Evolutionary conservation across 2,113 vertebrate genomes (phyloP).

Genomic region (Hoplias malabaricus): DNA sequence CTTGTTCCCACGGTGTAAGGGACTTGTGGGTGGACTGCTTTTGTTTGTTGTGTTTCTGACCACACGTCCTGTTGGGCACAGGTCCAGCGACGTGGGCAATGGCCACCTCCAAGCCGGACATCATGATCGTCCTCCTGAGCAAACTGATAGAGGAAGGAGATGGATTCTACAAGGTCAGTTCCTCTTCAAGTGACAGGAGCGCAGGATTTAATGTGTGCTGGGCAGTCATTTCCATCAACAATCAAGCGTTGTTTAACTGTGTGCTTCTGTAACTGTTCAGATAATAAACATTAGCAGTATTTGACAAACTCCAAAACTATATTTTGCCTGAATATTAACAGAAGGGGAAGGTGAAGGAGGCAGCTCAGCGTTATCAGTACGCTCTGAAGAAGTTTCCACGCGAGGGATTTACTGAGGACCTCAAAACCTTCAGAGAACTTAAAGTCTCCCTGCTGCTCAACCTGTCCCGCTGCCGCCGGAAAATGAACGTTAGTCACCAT

Average conservation of each 20-base stretch:
- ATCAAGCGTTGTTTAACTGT: no score
- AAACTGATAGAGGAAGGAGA: slow-evolving; percentile 98
- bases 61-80: slow-evolving; percentile 87
- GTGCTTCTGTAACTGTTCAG: no score
- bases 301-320: no score
- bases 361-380: slow-evolving; percentile 92
- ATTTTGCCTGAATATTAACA: slow-evolving; percentile 50
- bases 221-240: neutral
- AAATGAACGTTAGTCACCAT: slow-evolving; percentile 92
- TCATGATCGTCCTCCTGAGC: slow-evolving; percentile 97
- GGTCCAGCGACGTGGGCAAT: slow-evolving; percentile 99
- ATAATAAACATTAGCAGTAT: no score
- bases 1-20: neutral
- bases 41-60: slow-evolving; percentile 76
- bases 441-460: slow-evolving; percentile 96
- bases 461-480: slow-evolving; percentile 93
- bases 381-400: slow-evolving; percentile 97
- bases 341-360: slow-evolving; percentile 96
- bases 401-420: slow-evolving; percentile 90
- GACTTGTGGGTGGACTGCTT: neutral
- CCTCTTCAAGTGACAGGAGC: neutral
- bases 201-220: neutral
- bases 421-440: slow-evolving; percentile 93
- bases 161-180: slow-evolving; percentile 93
- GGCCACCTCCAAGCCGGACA: slow-evolving; percentile 99